Evolutionary conservation across 2,113 vertebrate species (phyloP).

Genomic region (Erythrocercus mccallii): DNA sequence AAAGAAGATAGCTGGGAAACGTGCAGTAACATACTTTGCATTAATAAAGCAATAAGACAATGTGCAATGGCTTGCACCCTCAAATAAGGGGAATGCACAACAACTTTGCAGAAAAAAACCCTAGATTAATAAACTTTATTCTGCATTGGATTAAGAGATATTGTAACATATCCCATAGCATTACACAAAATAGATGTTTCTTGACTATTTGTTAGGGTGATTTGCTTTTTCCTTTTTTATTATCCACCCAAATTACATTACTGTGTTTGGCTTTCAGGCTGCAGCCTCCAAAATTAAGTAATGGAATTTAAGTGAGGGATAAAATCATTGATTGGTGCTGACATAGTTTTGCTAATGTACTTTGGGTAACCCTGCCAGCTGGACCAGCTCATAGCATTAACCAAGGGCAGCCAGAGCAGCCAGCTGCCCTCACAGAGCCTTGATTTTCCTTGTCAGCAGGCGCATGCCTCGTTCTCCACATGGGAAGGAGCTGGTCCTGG

Average conservation of each 20-base stretch:
- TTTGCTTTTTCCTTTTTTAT: not conserved
- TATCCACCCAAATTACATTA: not conserved
- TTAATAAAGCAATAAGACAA: not conserved
- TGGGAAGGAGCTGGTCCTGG: rapidly evolving
- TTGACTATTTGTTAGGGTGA: not conserved
- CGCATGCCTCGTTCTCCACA: rapidly evolving
- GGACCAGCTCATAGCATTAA: rapidly evolving
- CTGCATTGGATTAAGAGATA: not conserved
- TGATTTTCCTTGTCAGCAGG: not conserved
- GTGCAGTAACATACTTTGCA: not conserved
- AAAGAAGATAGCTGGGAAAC: not conserved
- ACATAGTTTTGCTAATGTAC: not conserved
- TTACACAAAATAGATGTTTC: not conserved
- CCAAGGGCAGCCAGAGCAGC: too few relatives aligned
- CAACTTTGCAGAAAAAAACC: not conserved
- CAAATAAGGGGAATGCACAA: not conserved
- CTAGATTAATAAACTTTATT: not conserved
- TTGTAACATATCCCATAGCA: not conserved
- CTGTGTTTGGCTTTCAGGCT: not conserved
- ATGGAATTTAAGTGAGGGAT: not conserved
- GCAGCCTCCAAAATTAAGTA: not conserved
- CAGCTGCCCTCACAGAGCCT: not conserved
- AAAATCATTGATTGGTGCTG: rapidly evolving
- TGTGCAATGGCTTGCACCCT: not conserved
- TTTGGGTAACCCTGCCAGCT: not conserved